Evolutionary conservation across 2,888 invertebrate species (phyloP).

Genomic region (Pachymerium ferrugineum): DNA sequence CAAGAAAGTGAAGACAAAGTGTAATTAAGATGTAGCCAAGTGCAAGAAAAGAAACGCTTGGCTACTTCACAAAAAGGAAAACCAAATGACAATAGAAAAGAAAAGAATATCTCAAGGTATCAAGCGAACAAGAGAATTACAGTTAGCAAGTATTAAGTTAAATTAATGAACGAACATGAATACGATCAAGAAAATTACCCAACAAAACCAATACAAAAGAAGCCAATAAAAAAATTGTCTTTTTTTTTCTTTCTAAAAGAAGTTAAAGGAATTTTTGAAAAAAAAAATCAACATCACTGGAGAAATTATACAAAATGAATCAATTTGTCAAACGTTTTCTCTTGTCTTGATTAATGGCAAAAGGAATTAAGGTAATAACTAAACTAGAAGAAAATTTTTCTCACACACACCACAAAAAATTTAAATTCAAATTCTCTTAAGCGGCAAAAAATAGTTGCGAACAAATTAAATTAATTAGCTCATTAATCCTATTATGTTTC

Average conservation of each 20-base stretch:
- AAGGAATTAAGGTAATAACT: neutral
- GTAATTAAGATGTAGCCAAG: constrained; percentile 25
- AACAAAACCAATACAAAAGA: neutral
- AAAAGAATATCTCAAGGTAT: neutral
- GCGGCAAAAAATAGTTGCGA: neutral
- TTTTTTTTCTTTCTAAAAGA: too few species aligned
- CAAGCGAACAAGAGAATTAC: constrained; percentile 9
- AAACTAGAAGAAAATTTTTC: neutral
- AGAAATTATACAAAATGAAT: constrained; percentile 12
- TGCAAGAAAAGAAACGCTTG: constrained; percentile 22
- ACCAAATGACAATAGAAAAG: constrained; percentile 6
- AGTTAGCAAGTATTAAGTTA: neutral
- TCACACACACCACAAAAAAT: neutral
- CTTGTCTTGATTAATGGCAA: constrained; percentile 12
- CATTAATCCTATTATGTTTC: neutral
- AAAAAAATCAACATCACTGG: neutral
- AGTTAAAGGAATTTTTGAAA: too few species aligned
- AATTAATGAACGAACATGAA: neutral
- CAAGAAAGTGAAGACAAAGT: constrained; percentile 23
- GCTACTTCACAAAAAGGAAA: neutral
- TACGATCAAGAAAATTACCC: neutral
- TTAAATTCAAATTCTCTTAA: neutral
- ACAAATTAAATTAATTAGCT: constrained; percentile 6
- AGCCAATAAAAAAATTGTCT: too few species aligned
- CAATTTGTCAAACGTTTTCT: constrained; percentile 4